phyloP scores from a whole-genome alignment of 2,888 invertebrate species.

The Yponomeuta evonymella region DNA sequence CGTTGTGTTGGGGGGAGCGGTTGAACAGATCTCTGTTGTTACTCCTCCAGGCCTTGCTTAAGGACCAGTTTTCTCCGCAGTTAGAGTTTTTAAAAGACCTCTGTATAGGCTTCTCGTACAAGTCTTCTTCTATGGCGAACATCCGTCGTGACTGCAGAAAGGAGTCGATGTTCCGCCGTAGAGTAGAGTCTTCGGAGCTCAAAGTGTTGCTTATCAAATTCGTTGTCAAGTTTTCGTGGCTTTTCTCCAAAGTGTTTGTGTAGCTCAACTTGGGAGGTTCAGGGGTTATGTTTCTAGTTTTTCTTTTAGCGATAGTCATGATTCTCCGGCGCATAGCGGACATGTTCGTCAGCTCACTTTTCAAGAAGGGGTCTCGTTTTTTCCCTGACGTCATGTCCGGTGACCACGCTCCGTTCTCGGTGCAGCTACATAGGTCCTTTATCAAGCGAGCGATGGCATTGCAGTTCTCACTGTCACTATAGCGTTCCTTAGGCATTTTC shows the following conservation, averaged over 20 bases:
- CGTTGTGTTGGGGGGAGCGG: conserved; percentile 44
- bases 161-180: conserved; percentile 60
- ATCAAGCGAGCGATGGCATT: conserved; percentile 64
- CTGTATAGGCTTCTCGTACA: conserved; percentile 64
- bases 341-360: conserved; percentile 68
- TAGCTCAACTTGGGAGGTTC: conserved; percentile 48
- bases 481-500: conserved; percentile 58
- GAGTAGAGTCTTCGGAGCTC: conserved; percentile 60
- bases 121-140: conserved; percentile 61
- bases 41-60: conserved; percentile 68
- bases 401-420: conserved; percentile 71
- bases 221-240: conserved; percentile 54
- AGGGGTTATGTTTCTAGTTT: conserved; percentile 41
- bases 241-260: conserved; percentile 38
- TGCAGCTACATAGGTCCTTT: conserved; percentile 70
- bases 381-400: conserved; percentile 66
- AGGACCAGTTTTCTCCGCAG: conserved; percentile 70
- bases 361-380: conserved; percentile 57
- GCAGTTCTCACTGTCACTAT: conserved; percentile 53
- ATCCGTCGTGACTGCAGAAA: conserved; percentile 58
- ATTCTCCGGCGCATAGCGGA: conserved; percentile 63
- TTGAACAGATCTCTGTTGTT: conserved; percentile 56
- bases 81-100: conserved; percentile 46
- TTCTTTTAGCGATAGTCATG: conserved; percentile 59
- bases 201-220: conserved; percentile 57